Conservation (phyloP, 2,888 invertebrate species). For the Dryobota labecula region DNA sequence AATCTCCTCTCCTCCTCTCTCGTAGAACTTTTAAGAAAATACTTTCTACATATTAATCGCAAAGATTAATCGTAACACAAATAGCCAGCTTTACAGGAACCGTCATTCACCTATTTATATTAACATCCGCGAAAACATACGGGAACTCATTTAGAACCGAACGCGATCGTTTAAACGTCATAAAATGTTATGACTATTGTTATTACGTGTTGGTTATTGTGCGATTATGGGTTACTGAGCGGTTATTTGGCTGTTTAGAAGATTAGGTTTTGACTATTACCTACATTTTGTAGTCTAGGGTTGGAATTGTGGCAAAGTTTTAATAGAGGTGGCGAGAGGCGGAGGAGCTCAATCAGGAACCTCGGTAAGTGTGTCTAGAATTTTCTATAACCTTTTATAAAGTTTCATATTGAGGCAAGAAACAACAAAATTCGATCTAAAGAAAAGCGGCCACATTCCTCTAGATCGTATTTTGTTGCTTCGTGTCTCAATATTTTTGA, state of each 20-base stretch:
- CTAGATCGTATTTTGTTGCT: too few species aligned
- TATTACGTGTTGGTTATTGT: constrained; percentile 32
- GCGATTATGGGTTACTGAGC: constrained; percentile 4
- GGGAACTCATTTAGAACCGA: constrained; percentile 7
- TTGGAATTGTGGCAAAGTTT: too few species aligned
- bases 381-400: too few species aligned
- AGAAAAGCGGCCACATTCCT: too few species aligned
- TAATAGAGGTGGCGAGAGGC: too few species aligned
- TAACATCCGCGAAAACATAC: constrained; percentile 29
- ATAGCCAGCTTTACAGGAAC: constrained; percentile 5
- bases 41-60: not conserved
- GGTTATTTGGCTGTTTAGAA: constrained; percentile 20
- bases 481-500: too few species aligned
- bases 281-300: not conserved
- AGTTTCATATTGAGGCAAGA: too few species aligned
- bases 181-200: constrained; percentile 45
- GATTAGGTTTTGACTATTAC: constrained; percentile 22
- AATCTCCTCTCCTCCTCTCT: too few species aligned
- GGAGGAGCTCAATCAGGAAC: too few species aligned
- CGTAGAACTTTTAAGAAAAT: not conserved
- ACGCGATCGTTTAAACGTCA: constrained; percentile 19
- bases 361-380: too few species aligned
- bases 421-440: too few species aligned
- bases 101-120: constrained; percentile 16
- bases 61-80: constrained; percentile 4